A percentile compares a stretch with the other conserved stretches of the same genome.
Conservation (phyloP, 2,888 invertebrate species). For the Meteorus cinctellus region DNA sequence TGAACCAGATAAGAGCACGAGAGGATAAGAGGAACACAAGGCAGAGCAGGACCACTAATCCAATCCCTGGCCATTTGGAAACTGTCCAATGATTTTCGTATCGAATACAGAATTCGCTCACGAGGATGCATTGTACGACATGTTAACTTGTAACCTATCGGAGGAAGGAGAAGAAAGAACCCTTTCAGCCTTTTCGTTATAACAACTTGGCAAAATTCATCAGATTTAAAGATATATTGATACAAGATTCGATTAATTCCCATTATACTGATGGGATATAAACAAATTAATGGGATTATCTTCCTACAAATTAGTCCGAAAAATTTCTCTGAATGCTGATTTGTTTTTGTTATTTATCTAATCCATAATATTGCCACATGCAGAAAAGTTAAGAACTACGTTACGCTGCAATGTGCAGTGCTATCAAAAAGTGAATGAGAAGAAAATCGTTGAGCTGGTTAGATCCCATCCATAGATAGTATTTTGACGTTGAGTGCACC, state of each 20-base stretch:
- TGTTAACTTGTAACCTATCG: background rate
- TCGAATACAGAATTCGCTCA: background rate
- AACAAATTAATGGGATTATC: too few relatives aligned
- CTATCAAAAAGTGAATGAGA: background rate
- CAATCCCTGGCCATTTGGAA: slow-evolving; percentile 48
- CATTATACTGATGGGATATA: too few relatives aligned
- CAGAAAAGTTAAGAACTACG: background rate
- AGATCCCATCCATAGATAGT: background rate
- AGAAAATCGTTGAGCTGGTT: background rate
- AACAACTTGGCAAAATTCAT: too few relatives aligned
- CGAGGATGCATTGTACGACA: background rate
- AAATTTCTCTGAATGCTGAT: too few relatives aligned
- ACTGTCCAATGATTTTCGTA: background rate
- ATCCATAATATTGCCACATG: background rate
- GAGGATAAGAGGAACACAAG: slow-evolving; percentile 56
- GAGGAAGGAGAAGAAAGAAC: background rate
- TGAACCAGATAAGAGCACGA: slow-evolving; percentile 58
- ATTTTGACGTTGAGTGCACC: background rate
- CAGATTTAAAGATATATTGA: too few relatives aligned
- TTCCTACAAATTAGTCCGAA: too few relatives aligned
- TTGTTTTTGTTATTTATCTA: too few relatives aligned
- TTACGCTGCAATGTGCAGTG: background rate
- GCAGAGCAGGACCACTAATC: slow-evolving; percentile 52
- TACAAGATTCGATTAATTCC: too few relatives aligned
- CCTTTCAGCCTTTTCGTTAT: too few relatives aligned